phyloP scores from a whole-genome alignment of 2,113 vertebrate species.

The Halichoeres trimaculatus region DNA sequence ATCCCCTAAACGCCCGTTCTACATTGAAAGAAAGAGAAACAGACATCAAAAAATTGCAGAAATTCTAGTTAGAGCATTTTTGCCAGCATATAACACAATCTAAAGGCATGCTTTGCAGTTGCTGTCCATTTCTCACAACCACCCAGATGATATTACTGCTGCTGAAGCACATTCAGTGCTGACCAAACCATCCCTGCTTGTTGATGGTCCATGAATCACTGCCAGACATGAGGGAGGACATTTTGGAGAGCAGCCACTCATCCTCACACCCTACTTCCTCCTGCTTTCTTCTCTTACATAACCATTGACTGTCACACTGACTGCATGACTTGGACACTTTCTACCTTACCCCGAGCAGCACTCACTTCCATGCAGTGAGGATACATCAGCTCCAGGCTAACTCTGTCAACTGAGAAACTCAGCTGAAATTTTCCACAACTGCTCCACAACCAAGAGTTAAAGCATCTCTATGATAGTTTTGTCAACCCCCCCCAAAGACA shows the following conservation, averaged over 20 bases:
- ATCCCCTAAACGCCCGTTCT: slow-evolving; percentile 95
- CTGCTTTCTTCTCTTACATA: slow-evolving; percentile 46
- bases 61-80: neutral
- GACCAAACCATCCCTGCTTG: slow-evolving; percentile 40
- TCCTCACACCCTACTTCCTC: slow-evolving; percentile 47
- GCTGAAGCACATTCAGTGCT: slow-evolving; percentile 55
- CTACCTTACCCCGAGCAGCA: slow-evolving; percentile 5
- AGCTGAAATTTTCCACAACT: neutral
- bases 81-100: slow-evolving; percentile 6
- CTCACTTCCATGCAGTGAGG: neutral
- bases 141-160: slow-evolving; percentile 50
- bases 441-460: neutral
- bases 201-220: slow-evolving; percentile 59
- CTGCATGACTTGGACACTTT: slow-evolving; percentile 26
- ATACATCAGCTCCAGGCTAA: neutral
- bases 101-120: slow-evolving; percentile 5
- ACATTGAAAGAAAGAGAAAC: slow-evolving; percentile 51
- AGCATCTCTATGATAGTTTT: neutral
- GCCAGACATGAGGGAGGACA: slow-evolving; percentile 51
- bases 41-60: neutral
- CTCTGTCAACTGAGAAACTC: neutral
- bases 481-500: neutral
- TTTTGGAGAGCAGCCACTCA: slow-evolving; percentile 57
- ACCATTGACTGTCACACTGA: slow-evolving; percentile 40
- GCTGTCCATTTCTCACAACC: slow-evolving; percentile 38